Percentiles rank a stretch among this genome's conserved stretches.
These are phyloP conservation scores for Salpingus planirostris DNA, from an alignment of 2,888 invertebrate genomes.

Conservation along the genomic window DNA sequence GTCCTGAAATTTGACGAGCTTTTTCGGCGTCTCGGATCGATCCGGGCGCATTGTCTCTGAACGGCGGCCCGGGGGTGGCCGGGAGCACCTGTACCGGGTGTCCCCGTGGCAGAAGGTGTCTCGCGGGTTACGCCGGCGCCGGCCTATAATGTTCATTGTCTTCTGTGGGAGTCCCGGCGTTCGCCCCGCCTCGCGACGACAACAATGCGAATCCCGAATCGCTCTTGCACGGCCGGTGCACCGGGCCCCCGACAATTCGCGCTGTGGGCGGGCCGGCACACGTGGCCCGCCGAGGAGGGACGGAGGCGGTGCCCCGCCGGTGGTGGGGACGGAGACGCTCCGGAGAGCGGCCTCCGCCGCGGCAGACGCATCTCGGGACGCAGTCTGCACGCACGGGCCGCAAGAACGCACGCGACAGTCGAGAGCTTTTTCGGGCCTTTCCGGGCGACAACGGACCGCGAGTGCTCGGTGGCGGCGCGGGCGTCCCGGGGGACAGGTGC, in stretches of 20 bases:
- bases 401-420: conserved; percentile 23
- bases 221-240: conserved; percentile 29
- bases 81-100: too few relatives aligned
- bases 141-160: conserved; percentile 32
- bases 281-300: conserved; percentile 37
- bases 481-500: conserved; percentile 13
- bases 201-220: conserved; percentile 41
- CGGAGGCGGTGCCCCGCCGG: conserved; percentile 25
- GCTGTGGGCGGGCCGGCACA: conserved; percentile 37
- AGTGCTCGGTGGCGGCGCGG: too few relatives aligned
- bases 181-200: conserved; percentile 23
- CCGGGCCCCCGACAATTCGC: conserved; percentile 35
- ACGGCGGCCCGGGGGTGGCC: too few relatives aligned
- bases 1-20: too few relatives aligned
- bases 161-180: conserved; percentile 31
- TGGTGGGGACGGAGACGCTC: conserved; percentile 32
- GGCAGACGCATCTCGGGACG: conserved; percentile 41
- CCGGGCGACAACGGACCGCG: too few relatives aligned
- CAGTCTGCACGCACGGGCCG: conserved; percentile 36
- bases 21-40: too few relatives aligned
- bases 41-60: too few relatives aligned
- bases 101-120: too few relatives aligned
- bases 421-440: conserved; percentile 2
- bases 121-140: conserved; percentile 17
- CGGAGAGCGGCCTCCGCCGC: conserved; percentile 22